Conservation (phyloP, 2,113 vertebrate genomes). For the Brachyistius frenatus region DNA sequence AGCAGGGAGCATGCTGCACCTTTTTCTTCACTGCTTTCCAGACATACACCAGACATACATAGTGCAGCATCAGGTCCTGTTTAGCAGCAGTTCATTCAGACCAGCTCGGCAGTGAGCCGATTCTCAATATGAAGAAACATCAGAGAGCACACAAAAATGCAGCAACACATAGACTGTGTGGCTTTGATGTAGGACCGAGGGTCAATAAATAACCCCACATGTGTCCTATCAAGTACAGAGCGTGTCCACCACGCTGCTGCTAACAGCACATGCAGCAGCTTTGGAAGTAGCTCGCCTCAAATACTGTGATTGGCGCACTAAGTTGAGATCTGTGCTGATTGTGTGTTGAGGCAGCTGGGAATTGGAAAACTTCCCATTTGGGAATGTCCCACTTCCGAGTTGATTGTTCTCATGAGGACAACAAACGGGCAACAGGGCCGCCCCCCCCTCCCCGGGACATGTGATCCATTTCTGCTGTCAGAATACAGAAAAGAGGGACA, state of each 20-base stretch:
- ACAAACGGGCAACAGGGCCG: too few species aligned
- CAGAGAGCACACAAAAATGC: neutral
- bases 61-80: neutral
- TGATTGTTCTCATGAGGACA: too few species aligned
- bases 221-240: neutral
- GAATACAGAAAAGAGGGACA: too few species aligned
- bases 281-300: neutral
- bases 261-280: neutral
- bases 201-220: neutral
- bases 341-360: too few species aligned
- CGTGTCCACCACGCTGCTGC: neutral
- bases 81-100: neutral
- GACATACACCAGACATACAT: neutral
- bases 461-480: too few species aligned
- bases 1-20: neutral
- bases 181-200: neutral
- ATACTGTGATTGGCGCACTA: neutral
- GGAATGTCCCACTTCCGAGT: too few species aligned
- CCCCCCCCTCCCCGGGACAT: too few species aligned
- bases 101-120: neutral
- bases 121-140: neutral
- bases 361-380: too few species aligned
- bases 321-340: neutral
- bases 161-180: neutral
- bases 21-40: neutral